phyloP scores from a whole-genome alignment of 2,797 vertebrate genomes.

The Intellagama lesueurii region DNA sequence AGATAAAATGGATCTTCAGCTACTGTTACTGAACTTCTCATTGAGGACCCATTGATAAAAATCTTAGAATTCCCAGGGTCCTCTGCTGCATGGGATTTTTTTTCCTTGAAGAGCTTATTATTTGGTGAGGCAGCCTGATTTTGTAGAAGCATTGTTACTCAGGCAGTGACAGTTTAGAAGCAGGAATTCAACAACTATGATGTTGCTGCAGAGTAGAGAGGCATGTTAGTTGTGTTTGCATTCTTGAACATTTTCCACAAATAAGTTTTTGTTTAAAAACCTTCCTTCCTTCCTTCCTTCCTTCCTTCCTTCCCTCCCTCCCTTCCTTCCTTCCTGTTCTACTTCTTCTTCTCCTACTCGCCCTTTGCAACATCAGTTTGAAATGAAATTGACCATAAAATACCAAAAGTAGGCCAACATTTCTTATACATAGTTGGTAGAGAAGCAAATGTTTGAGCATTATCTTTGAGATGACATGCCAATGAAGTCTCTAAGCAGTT shows the following conservation, averaged over 20 bases:
- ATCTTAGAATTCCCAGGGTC: background rate
- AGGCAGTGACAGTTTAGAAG: background rate
- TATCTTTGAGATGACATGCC: slow-evolving; percentile 33
- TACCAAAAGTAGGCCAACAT: slow-evolving; percentile 47
- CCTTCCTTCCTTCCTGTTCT: background rate
- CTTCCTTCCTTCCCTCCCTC: background rate
- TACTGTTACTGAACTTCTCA: background rate
- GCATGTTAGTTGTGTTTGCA: background rate
- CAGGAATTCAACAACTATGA: background rate
- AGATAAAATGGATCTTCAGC: background rate
- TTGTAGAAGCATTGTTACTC: background rate
- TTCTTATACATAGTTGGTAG: slow-evolving; percentile 42
- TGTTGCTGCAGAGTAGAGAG: slow-evolving; percentile 1
- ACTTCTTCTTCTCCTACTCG: background rate
- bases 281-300: no score
- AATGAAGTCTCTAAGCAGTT: slow-evolving; percentile 54
- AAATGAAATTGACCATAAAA: slow-evolving; percentile 69
- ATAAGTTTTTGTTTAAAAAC: background rate
- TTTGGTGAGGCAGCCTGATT: background rate
- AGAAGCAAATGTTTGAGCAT: slow-evolving; percentile 13
- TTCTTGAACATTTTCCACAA: background rate
- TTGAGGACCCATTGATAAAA: background rate
- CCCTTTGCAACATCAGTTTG: slow-evolving; percentile 25
- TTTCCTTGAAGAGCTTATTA: background rate
- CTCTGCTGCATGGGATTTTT: background rate